phyloP scores from a whole-genome alignment of 2,888 invertebrate genomes.

The Balanococcus diminutus region DNA sequence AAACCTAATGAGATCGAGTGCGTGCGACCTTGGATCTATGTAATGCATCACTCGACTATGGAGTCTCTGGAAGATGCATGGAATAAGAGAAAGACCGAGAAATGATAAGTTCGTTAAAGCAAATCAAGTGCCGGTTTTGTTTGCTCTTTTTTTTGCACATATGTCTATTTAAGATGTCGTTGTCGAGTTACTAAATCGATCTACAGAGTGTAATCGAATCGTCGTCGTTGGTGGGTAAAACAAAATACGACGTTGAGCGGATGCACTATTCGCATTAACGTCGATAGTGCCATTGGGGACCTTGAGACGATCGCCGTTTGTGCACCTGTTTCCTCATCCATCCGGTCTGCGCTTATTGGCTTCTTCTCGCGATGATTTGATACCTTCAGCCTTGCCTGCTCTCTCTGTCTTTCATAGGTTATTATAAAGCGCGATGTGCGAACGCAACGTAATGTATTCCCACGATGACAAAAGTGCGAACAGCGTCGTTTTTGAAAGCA shows the following conservation, averaged over 20 bases:
- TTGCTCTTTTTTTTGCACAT: neutral
- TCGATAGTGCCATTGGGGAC: neutral
- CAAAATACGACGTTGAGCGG: constrained; percentile 10
- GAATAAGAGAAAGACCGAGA: neutral
- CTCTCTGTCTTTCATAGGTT: neutral
- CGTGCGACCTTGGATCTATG: neutral
- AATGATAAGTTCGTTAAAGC: neutral
- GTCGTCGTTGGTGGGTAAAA: constrained; percentile 25
- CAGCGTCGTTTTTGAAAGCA: neutral
- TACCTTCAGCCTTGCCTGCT: neutral
- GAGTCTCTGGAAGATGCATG: neutral
- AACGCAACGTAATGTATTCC: constrained; percentile 26
- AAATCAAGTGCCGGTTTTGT: neutral
- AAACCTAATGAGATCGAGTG: neutral
- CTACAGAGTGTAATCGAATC: neutral
- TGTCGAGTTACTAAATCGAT: constrained; percentile 27
- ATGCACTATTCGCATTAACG: constrained; percentile 15
- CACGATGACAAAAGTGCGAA: constrained; percentile 28
- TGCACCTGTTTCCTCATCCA: constrained; percentile 36
- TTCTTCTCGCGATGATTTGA: constrained; percentile 3
- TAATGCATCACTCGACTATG: neutral
- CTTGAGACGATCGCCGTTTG: constrained; percentile 26
- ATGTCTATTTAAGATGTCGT: neutral
- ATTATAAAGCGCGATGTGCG: neutral
- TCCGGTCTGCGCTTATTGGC: constrained; percentile 32